phyloP scores from a whole-genome alignment of 2,888 invertebrate genomes.

The Apamea monoglypha region DNA sequence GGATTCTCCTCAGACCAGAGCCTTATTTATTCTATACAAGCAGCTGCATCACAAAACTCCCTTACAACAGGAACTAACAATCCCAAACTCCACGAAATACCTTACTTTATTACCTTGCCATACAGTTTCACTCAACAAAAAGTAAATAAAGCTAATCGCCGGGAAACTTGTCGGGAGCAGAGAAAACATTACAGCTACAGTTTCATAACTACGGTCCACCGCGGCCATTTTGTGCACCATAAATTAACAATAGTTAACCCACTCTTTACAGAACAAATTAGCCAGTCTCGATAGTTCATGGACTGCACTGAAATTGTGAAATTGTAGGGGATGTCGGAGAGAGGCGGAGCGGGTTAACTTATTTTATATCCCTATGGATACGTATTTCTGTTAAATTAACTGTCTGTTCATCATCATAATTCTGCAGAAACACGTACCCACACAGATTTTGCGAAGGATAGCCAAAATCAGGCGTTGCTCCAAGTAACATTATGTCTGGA shows the following conservation, averaged over 20 bases:
- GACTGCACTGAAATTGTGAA: slow-evolving; percentile 61
- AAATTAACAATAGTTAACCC: slow-evolving; percentile 73
- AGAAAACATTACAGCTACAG: slow-evolving; percentile 47
- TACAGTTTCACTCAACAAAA: slow-evolving; percentile 28
- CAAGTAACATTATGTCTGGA: neutral
- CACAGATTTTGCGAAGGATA: neutral
- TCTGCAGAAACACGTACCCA: neutral
- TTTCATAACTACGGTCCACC: slow-evolving; percentile 51
- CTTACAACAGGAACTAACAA: neutral
- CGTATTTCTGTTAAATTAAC: too few relatives aligned
- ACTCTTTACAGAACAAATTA: slow-evolving; percentile 74
- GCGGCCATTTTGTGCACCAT: slow-evolving; percentile 59
- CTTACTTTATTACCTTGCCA: neutral
- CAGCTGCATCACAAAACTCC: neutral
- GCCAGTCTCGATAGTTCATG: slow-evolving; percentile 68
- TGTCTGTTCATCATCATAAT: neutral
- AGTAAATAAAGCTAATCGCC: slow-evolving; percentile 56
- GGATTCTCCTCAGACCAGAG: neutral
- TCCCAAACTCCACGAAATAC: neutral
- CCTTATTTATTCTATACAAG: neutral
- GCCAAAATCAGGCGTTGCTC: neutral
- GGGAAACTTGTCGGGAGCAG: slow-evolving; percentile 43
- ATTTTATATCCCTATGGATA: neutral
- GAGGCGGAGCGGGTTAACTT: slow-evolving; percentile 33
- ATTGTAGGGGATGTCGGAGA: neutral